Evolutionary conservation across 2,888 invertebrate genomes (phyloP), one percentile per base, ranked within the genome.

Genomic region (Drosophila buzzatii): DNA sequence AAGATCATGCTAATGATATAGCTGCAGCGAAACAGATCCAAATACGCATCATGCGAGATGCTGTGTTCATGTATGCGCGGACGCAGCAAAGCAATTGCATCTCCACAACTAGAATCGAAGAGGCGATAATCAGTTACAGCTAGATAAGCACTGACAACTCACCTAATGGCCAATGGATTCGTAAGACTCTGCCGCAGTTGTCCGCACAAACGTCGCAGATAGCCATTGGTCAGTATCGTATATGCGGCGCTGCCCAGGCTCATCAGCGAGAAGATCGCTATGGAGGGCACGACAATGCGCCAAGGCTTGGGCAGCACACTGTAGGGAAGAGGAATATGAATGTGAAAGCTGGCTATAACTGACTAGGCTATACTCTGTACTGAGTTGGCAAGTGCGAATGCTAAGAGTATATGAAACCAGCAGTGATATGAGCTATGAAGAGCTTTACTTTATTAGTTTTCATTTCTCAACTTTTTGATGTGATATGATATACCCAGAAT

Each of bases 281-380:
- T 90, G 31, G 92, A 91, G 37, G 92, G 92, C 70, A 91, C 75
- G 9, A 92, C 92, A 73, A 92, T 92, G 42, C 92, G 90, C 93
- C 93, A 92, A 0, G 93, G 92, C 53, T 92, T 88, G 4, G 92
- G 92, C 56, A 92, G 79, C 10, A 92, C 92, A 59, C 92, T 92
- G 51, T 0, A 68, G 74, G 16, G 8, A 41, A 41, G 0, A n/a
- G n/a, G 16, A 49, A 20, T 12, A 14, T 9, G 6, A 9, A 16
- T 39, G 9, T 18, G 0, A 18, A 20, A 35, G 4, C 44, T 5
- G 5, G 1, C 2, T 33, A 33, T 20, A 9, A 10, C 6, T 14
- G 42, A 23, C 16, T 55, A n/a, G 7, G 35, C 9, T 16, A 33
- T 9, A 42, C 42, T 35, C 44, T 41, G 16, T n/a, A 33, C 20